phyloP scores from a whole-genome alignment of 1,140 invertebrate genomes.

The Rhyzopertha dominica region DNA sequence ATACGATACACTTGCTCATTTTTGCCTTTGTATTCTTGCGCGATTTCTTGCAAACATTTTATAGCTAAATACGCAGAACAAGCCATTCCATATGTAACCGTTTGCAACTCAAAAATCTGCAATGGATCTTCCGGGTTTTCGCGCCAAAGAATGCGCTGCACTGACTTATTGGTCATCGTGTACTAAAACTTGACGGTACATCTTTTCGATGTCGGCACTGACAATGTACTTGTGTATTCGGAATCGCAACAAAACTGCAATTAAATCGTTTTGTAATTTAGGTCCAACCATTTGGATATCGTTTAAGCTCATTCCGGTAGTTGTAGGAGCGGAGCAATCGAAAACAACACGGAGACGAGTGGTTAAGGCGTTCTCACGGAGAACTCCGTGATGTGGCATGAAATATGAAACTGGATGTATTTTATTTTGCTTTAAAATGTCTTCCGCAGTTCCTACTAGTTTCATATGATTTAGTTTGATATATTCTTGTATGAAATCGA shows the following conservation, averaged over 20 bases:
- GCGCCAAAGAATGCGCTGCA: slow-evolving; percentile 37
- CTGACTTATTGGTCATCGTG: slow-evolving; percentile 23
- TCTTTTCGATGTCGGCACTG: slow-evolving; percentile 41
- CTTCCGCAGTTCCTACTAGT: no score
- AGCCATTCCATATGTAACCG: no score
- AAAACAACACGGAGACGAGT: slow-evolving; percentile 30
- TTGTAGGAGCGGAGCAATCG: slow-evolving; percentile 30
- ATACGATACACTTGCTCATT: no score
- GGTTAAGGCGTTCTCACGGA: slow-evolving; percentile 22
- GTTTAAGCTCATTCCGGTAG: slow-evolving; percentile 38
- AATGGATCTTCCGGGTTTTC: no score
- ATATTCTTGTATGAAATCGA: slow-evolving; percentile 42
- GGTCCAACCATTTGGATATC: slow-evolving; percentile 42
- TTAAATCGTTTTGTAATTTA: slow-evolving; percentile 40
- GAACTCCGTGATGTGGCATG: slow-evolving; percentile 39
- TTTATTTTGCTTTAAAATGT: no score
- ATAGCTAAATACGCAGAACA: no score
- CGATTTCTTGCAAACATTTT: no score
- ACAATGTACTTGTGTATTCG: slow-evolving; percentile 25
- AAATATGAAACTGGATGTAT: slow-evolving; percentile 22
- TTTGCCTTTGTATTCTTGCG: no score
- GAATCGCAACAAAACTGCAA: slow-evolving; percentile 36
- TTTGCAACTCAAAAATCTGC: no score
- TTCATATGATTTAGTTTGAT: slow-evolving; percentile 29
- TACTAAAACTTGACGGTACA: slow-evolving; percentile 39